These are phyloP conservation scores for Meta bourneti DNA, from an alignment of 2,888 invertebrate genomes.

Conservation along the genomic window DNA sequence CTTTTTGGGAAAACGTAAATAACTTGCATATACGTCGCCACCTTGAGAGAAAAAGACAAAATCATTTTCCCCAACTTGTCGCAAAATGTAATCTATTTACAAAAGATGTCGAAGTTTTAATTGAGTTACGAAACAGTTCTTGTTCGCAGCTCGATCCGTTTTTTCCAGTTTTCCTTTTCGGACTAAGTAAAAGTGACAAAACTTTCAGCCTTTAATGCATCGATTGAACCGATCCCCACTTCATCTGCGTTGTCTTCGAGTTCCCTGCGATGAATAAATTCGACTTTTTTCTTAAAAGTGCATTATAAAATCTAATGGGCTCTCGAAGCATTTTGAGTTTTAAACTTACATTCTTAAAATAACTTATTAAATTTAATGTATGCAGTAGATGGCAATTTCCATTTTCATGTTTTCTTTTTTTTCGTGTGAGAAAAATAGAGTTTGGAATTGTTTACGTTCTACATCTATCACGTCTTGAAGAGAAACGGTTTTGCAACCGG, in stretches of 20 bases:
- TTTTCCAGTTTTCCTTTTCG: not conserved
- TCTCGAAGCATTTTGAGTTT: not conserved
- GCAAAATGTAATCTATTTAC: not conserved
- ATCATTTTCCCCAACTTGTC: not conserved
- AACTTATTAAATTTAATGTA: too few relatives aligned
- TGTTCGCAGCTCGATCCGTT: not conserved
- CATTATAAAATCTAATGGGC: not conserved
- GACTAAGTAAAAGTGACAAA: not conserved
- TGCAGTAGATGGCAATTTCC: too few relatives aligned
- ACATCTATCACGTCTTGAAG: too few relatives aligned
- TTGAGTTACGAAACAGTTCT: conserved; percentile 13
- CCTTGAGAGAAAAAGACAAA: not conserved
- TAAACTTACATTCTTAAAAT: too few relatives aligned
- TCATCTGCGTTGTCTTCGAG: not conserved
- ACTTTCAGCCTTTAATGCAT: not conserved
- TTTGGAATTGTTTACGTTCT: too few relatives aligned
- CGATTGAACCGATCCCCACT: not conserved
- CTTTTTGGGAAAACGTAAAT: not conserved
- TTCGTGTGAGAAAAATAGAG: too few relatives aligned
- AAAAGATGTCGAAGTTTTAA: conserved; percentile 24
- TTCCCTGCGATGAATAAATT: not conserved
- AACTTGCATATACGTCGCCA: not conserved
- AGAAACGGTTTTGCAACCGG: too few relatives aligned
- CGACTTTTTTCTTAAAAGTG: not conserved
- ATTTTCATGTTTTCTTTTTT: too few relatives aligned